Base-by-base conservation (phyloP, 2,797 vertebrate species). In the Bradypodion ventrale region DNA sequence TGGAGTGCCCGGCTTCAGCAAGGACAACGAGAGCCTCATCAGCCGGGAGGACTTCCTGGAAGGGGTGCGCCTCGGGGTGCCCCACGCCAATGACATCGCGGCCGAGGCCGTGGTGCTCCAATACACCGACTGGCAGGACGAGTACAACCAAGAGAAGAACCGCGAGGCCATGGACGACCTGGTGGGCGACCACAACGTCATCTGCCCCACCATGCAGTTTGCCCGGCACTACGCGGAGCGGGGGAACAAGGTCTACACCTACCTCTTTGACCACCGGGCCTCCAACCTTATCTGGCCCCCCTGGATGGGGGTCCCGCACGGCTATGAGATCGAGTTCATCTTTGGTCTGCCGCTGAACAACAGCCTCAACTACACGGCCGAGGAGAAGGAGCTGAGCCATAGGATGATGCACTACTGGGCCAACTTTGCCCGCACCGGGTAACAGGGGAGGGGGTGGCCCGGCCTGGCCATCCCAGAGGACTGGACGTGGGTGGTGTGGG, bases 221-320 rank as follows among this genome's bases (percentile, higher is more conserved):
- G 97, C 97, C 81, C 95, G 93, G 37, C 89, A 94, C 1, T 97
- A 97, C 25, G 96, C 97, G 0, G 96, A 97, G 87, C 92, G 95
- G 25, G 96, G 94, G 0, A 93, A 95, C 56, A 94, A 90, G 0
- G 91, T 98, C 21, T 99, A 96, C 86, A 94, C 97, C 32, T 99
- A 98, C 89, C 85, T 97, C 79, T 99, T 99, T 10, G 97, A 99
- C 82, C 98, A 99, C 86, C 96, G 97, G 2, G 97, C 98, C 0
- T 99, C 98, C 82, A 98, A 98, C 70, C 85, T 99, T 82, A 95
- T 93, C 60, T 99, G 98, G 98, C 98, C 98, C 0, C 96, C 96
- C 59, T 99, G 98, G 98, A 99, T 99, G 98, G 98, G 98, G 1
- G 98, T 99, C n/a, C 97, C 98, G 44, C 98, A 99, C 1, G 98